Base-by-base conservation (phyloP, 1,140 invertebrate genomes). In the Drosophila guanche region DNA sequence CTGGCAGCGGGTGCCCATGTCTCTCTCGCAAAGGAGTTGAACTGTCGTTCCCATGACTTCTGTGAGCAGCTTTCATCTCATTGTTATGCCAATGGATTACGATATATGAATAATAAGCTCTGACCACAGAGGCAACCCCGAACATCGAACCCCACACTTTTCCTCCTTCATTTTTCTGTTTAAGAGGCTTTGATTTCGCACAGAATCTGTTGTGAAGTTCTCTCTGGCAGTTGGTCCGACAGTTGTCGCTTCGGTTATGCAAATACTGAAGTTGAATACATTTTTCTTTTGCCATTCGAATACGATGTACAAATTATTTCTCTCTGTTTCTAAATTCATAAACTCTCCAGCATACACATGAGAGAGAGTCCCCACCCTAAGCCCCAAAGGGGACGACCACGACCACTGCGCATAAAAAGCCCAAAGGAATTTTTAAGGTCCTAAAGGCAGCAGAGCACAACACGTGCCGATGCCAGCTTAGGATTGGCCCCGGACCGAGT, bases 21-120 rank as follows among this genome's bases (percentile, higher is more conserved):
- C 73, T 79, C 77, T 65, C 73, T 79, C 77, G 74, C 48, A 40
- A 55, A 41, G 62, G 42, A 68, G 52, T 65, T 52, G 63, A 62
- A 48, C 59, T 58, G 16, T 20, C 16, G 16, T 20, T 71, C 63
- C 80, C 69, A 80, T 66, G 80, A 68, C 77, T 78, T 75, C 62
- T 78, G 77, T 60, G 67, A 68, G 33, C 65, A 68, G 63, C 60
- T 62, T 81, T 52, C 69, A 57, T 61, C 79, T 71, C 75, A 88
- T 88, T 88, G 83, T 88, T 76, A 88, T 88, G 83, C 83, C 83
- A 88, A 88, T 88, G 83, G 75, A 69, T 68, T 88, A 88, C 83
- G 83, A 88, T 88, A 88, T 88, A 83, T 88, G 83, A 88, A 88
- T 88, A 88, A 88, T 79, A 88, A 88, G 78, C 75, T 62, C 46